Conservation (phyloP, 2,888 invertebrate genomes). For the Synanthedon formicaeformis region DNA sequence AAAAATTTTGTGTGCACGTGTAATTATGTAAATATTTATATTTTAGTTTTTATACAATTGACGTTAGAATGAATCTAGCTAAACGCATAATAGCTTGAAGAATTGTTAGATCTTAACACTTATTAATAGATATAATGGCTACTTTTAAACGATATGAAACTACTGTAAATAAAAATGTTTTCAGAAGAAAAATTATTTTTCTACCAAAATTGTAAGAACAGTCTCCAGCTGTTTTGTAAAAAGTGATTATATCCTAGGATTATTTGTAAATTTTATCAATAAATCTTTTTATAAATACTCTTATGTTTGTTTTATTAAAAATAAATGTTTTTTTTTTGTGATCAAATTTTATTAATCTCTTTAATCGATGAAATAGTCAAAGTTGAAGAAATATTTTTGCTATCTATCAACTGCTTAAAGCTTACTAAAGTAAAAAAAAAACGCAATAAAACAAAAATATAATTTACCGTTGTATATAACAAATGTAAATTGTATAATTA, state of each 20-base stretch:
- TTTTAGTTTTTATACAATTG: constrained; percentile 47
- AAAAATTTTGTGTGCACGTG: constrained; percentile 11
- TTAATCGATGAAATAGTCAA: too few species aligned
- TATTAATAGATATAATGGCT: constrained; percentile 3
- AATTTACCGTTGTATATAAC: too few species aligned
- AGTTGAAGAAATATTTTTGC: too few species aligned
- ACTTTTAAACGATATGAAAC: constrained; percentile 15
- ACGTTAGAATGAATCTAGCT: constrained; percentile 16
- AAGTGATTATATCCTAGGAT: constrained; percentile 29
- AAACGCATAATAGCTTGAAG: too few species aligned
- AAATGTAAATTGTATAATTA: too few species aligned
- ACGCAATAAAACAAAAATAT: too few species aligned
- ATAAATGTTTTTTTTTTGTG: too few species aligned
- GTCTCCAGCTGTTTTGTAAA: constrained; percentile 33
- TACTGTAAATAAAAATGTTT: constrained; percentile 45
- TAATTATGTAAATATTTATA: constrained; percentile 52
- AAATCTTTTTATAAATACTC: constrained; percentile 31
- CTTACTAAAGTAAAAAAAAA: too few species aligned
- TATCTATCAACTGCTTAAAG: too few species aligned
- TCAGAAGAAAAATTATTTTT: constrained; percentile 50
- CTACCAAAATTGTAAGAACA: constrained; percentile 37
- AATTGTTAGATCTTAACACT: background rate
- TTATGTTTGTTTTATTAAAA: constrained; percentile 7
- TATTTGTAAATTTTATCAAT: constrained; percentile 49
- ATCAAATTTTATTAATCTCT: too few species aligned